Conservation (phyloP, 2,113 vertebrate genomes). For the Tragelaphus imberbis region DNA sequence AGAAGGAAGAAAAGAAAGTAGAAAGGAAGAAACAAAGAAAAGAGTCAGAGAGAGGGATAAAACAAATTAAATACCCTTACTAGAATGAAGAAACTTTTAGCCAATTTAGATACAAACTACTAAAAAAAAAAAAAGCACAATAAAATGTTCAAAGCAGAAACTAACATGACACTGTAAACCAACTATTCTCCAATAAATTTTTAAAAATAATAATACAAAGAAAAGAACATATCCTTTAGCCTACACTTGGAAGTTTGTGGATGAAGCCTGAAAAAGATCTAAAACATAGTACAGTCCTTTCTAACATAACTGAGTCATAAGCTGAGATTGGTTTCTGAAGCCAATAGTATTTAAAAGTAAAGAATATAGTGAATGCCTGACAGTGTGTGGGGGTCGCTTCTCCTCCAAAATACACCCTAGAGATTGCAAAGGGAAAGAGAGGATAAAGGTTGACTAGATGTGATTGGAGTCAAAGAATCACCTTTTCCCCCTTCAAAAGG, state of each 20-base stretch:
- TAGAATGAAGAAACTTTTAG: not conserved
- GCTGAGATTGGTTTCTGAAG: slow-evolving; percentile 22
- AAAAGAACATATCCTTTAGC: not conserved
- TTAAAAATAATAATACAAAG: not conserved
- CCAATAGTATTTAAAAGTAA: slow-evolving; percentile 17
- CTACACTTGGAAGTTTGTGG: not conserved
- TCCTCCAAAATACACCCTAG: slow-evolving; percentile 4
- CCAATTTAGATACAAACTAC: not conserved
- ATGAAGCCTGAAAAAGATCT: not conserved
- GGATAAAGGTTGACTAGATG: not conserved
- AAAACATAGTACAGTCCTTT: not conserved
- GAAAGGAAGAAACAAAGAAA: not conserved
- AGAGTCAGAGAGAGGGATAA: fast-evolving
- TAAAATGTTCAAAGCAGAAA: not conserved
- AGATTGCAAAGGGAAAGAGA: not conserved
- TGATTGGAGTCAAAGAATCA: not conserved
- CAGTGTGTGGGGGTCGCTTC: not conserved
- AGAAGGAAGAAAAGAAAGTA: not conserved
- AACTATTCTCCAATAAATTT: not conserved
- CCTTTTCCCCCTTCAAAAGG: not conserved
- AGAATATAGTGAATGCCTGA: slow-evolving; percentile 42
- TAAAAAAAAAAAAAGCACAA: not conserved
- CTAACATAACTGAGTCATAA: not conserved
- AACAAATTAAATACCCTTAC: not conserved
- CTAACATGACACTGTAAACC: not conserved